Evolutionary conservation across 2,113 vertebrate genomes (phyloP), one percentile per base, ranked within the genome.

Genomic region (Dicrurus megarhynchus): DNA sequence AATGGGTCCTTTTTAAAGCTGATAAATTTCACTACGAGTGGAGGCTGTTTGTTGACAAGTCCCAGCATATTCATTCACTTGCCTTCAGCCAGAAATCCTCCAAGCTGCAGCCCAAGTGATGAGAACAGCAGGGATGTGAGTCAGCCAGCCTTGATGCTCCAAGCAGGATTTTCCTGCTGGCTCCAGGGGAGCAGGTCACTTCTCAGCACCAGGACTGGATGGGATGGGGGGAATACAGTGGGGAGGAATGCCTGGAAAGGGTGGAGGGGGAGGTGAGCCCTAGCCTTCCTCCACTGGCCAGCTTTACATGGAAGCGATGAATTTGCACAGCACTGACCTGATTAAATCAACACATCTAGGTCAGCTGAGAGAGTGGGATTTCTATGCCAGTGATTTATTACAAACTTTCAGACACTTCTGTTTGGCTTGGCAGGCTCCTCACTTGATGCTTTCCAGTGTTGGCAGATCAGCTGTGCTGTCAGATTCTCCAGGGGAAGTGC

Each of bases 361-460:
- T 90, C 95, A 90, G 83, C 79, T 87, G 85, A 60, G 90, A 88
- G 87, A 89, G 47, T 26, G 84, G 64, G 88, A 69, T 93, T 86
- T 95, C 80, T 78, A 1, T 37, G 56, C 39, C 83, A 84, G 76
- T 84, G 90, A 89, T 88, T 82, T 69, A 92, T 89, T 86, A 81
- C 68, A 87, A 89, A 89, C 79, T 89, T 90, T 84, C 76, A 88
- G 90, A 60, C 64, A 42, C 69, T 89, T 17, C 23, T 95, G 93
- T 95, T 96, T 94, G 64, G 83, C 44, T 94, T 97, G 96, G 96
- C 96, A 96, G 83, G 53, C 80, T 94, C 69, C 79, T 93, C 56
- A 7, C 76, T 78, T 14, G 39, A 59, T 75, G 95, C 93, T 97
- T 94, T 92, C 93, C 88, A 96, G 88, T 49, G 90, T 1, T 95